Conservation (phyloP, 2,888 invertebrate genomes). For the Apodemia zela region DNA sequence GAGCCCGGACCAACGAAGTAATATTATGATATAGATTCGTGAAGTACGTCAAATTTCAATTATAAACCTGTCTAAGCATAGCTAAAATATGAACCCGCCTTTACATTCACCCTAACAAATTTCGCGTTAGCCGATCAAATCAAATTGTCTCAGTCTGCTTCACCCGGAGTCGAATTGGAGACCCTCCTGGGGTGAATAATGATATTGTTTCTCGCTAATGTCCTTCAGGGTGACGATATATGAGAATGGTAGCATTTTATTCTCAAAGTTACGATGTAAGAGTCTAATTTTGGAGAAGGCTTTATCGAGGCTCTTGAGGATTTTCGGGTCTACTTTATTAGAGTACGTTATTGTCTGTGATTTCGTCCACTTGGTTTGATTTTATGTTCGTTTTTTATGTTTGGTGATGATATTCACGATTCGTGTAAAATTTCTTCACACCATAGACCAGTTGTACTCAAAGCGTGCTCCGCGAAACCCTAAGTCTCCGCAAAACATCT, state of each 20-base stretch:
- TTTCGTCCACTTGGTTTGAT: background rate
- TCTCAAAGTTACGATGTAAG: conserved; percentile 5
- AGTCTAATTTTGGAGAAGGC: conserved; percentile 10
- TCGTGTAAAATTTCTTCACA: too few species aligned
- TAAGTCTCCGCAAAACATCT: too few species aligned
- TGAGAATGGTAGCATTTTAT: conserved; percentile 10
- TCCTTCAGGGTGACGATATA: conserved; percentile 14
- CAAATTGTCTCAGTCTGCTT: conserved; percentile 46
- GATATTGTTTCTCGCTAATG: conserved; percentile 14
- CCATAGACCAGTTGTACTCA: too few species aligned
- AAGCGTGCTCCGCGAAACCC: too few species aligned
- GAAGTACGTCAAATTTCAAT: too few species aligned
- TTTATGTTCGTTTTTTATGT: background rate
- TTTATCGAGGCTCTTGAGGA: conserved; percentile 11
- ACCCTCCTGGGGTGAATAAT: conserved; percentile 24
- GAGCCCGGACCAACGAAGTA: too few species aligned
- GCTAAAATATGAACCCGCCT: conserved; percentile 22
- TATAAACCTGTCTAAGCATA: background rate
- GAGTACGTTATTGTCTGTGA: conserved; percentile 1
- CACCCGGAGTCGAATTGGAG: conserved; percentile 37
- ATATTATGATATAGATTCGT: too few species aligned
- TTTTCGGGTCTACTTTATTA: conserved; percentile 4
- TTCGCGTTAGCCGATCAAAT: conserved; percentile 41
- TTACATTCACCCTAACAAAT: conserved; percentile 33
- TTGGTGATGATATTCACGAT: too few species aligned